Evolutionary conservation across 2,797 vertebrate genomes (phyloP).

Genomic region (Phrynocephalus vlangalii): DNA sequence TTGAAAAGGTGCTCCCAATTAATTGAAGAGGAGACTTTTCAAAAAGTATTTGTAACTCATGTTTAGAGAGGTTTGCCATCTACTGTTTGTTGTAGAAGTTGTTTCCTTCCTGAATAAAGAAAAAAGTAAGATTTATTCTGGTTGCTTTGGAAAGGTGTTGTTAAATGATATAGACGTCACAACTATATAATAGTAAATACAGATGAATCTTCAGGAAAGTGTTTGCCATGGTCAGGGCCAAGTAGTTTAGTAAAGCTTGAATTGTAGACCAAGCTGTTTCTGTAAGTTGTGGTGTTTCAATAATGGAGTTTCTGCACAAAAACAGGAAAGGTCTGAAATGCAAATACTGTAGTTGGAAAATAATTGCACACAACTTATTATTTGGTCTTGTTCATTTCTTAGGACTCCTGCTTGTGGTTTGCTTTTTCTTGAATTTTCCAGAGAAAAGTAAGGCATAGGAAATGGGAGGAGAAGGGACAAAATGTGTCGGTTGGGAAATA

Average conservation of each 20-base stretch:
- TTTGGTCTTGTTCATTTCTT: neutral
- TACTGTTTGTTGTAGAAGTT: neutral
- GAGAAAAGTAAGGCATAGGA: neutral
- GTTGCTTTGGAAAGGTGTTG: neutral
- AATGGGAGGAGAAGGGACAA: neutral
- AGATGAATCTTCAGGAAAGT: neutral
- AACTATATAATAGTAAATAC: neutral
- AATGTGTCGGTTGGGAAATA: neutral
- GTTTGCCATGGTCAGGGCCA: neutral
- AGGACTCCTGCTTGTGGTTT: neutral
- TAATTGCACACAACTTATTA: neutral
- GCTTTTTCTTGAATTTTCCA: neutral
- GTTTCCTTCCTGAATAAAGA: neutral
- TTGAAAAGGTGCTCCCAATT: neutral
- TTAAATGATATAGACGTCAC: neutral
- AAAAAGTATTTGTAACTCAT: neutral
- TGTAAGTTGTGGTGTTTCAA: neutral
- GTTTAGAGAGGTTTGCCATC: no score
- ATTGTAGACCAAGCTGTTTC: neutral
- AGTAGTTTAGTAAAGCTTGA: neutral
- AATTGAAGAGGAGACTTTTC: neutral
- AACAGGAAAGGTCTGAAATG: neutral
- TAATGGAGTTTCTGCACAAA: neutral
- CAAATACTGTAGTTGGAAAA: neutral
- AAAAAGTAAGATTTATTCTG: neutral